phyloP scores from a whole-genome alignment of 2,113 vertebrate species.

The Salvator merianae region DNA sequence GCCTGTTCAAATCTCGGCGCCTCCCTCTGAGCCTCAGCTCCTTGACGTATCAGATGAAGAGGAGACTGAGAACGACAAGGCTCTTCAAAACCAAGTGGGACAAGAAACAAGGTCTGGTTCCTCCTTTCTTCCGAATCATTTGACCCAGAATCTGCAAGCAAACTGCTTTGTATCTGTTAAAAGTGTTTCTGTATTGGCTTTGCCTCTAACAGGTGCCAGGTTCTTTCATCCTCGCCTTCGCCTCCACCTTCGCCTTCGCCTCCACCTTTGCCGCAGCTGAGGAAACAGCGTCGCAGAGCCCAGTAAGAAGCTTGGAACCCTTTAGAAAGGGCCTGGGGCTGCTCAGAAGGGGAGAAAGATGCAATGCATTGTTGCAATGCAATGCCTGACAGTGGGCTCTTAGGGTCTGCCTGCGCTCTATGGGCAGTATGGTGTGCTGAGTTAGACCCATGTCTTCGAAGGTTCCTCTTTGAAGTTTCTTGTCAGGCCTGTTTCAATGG shows the following conservation, averaged over 20 bases:
- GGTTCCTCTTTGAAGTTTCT: too few species aligned
- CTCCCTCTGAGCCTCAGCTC: background rate
- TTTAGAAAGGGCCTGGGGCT: background rate
- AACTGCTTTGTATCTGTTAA: background rate
- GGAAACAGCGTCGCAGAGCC: background rate
- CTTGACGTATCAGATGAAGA: background rate
- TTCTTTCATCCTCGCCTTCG: background rate
- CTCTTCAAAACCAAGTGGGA: background rate
- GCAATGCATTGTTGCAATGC: too few species aligned
- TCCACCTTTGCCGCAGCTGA: background rate
- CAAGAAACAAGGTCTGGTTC: background rate
- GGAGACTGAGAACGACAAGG: background rate
- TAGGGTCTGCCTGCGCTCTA: background rate
- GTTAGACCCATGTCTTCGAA: too few species aligned
- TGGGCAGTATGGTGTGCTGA: too few species aligned
- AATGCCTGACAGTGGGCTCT: background rate
- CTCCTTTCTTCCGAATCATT: background rate
- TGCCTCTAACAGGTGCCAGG: background rate
- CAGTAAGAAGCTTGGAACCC: background rate
- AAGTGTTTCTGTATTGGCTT: background rate
- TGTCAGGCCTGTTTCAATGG: too few species aligned
- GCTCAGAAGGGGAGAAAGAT: too few species aligned
- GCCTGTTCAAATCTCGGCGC: background rate
- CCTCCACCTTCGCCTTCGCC: constrained; percentile 7
- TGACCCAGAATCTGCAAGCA: background rate